These are phyloP conservation scores for Rhagonycha lutea DNA, from an alignment of 2,888 invertebrate genomes.

Conservation along the genomic window DNA sequence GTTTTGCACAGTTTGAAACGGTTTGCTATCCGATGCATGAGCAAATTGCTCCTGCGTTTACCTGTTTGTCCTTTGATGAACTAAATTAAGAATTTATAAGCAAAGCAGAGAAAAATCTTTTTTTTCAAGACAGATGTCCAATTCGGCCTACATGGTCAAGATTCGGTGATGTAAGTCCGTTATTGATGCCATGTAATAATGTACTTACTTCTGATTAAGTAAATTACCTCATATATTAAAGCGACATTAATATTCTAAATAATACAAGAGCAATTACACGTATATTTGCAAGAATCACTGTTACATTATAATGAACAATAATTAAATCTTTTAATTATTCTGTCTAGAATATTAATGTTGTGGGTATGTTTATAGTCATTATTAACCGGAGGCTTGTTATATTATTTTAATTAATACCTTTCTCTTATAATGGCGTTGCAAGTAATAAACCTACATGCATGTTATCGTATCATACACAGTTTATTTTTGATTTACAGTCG, in stretches of 20 bases:
- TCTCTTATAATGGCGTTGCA: slow-evolving; percentile 44
- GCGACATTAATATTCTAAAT: background rate
- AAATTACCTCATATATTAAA: background rate
- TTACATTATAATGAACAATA: slow-evolving; percentile 42
- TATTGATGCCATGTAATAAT: background rate
- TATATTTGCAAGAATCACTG: slow-evolving; percentile 25
- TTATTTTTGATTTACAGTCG: slow-evolving; percentile 49
- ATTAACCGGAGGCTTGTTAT: slow-evolving; percentile 50
- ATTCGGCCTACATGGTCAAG: too few relatives aligned
- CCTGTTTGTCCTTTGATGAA: too few relatives aligned
- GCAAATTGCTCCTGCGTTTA: too few relatives aligned
- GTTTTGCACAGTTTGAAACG: too few relatives aligned
- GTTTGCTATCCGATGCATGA: too few relatives aligned
- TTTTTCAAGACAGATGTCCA: too few relatives aligned
- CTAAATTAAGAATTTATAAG: too few relatives aligned
- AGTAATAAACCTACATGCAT: slow-evolving; percentile 45
- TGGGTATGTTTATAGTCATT: slow-evolving; percentile 44
- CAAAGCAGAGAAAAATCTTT: too few relatives aligned
- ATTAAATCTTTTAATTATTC: slow-evolving; percentile 48
- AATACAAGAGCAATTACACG: slow-evolving; percentile 18
- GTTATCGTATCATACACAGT: slow-evolving; percentile 49
- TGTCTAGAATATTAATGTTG: slow-evolving; percentile 43
- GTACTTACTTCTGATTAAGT: background rate
- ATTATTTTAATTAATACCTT: slow-evolving; percentile 49
- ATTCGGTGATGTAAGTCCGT: too few relatives aligned